Conservation (phyloP, 2,797 vertebrate genomes). For the Anguilla megastoma region DNA sequence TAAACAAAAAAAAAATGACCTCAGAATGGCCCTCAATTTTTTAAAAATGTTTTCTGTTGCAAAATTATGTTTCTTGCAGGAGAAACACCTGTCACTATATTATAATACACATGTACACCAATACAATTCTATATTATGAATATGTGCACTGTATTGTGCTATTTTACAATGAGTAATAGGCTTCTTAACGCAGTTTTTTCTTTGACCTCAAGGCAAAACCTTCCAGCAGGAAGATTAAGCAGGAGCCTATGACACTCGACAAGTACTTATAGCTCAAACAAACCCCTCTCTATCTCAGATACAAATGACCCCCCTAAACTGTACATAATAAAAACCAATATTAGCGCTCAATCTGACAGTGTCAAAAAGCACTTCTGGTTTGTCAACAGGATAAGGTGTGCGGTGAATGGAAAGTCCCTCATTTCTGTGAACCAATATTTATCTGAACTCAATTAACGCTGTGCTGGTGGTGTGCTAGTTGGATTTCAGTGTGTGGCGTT, state of each 20-base stretch:
- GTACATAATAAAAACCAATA: slow-evolving; percentile 25
- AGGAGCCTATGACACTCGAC: too few relatives aligned
- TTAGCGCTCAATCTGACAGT: slow-evolving; percentile 16
- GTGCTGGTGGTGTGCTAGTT: background rate
- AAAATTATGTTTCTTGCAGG: too few relatives aligned
- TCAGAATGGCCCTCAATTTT: background rate
- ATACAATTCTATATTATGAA: background rate
- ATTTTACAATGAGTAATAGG: too few relatives aligned
- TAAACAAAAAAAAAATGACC: background rate
- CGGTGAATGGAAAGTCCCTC: background rate
- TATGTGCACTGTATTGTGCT: too few relatives aligned
- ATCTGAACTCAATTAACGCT: slow-evolving; percentile 9
- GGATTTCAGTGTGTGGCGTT: background rate
- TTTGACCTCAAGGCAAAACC: too few relatives aligned
- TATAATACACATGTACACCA: slow-evolving; percentile 10
- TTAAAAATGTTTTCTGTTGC: too few relatives aligned
- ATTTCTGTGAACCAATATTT: background rate
- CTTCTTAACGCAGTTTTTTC: too few relatives aligned
- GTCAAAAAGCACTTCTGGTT: background rate
- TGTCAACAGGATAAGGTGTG: background rate
- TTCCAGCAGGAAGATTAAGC: too few relatives aligned
- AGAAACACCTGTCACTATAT: background rate
- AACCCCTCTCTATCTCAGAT: background rate
- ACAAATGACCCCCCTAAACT: slow-evolving; percentile 18
- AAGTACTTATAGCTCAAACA: background rate